Evolutionary conservation across 1,140 invertebrate species (phyloP).

Genomic region (Drosophila pseudoobscura): DNA sequence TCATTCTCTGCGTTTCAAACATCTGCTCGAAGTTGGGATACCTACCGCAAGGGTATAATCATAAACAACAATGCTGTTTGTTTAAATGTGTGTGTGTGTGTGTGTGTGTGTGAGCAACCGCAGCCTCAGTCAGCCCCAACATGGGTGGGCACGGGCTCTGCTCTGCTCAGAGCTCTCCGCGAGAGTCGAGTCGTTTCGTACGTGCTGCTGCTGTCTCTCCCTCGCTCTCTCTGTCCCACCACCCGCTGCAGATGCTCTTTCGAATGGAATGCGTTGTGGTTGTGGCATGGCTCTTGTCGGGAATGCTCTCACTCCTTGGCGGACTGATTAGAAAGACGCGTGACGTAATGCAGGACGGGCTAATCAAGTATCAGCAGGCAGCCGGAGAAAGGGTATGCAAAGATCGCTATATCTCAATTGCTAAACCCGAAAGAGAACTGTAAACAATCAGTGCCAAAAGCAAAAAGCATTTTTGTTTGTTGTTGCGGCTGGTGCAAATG

Average conservation of each 20-base stretch:
- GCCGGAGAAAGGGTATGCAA: too few species aligned
- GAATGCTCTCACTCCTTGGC: not conserved
- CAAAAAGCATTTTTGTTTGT: slow-evolving; percentile 30
- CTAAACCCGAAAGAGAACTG: slow-evolving; percentile 24
- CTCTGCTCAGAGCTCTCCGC: slow-evolving; percentile 11
- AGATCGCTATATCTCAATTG: too few species aligned
- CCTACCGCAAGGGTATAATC: not conserved
- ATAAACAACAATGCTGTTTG: slow-evolving; percentile 30
- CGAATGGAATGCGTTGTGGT: slow-evolving; percentile 13
- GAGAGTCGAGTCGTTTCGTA: slow-evolving; percentile 53
- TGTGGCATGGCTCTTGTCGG: not conserved
- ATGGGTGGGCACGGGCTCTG: slow-evolving; percentile 43
- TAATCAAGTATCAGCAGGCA: too few species aligned
- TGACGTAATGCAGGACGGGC: slow-evolving; percentile 13
- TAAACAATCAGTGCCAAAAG: slow-evolving; percentile 43
- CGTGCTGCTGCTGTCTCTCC: slow-evolving; percentile 35
- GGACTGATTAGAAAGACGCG: slow-evolving; percentile 20
- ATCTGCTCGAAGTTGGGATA: too few species aligned
- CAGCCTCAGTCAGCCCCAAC: slow-evolving; percentile 21
- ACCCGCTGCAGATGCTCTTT: slow-evolving; percentile 29
- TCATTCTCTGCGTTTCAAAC: too few species aligned
- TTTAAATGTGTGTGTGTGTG: slow-evolving; percentile 15
- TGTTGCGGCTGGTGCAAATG: slow-evolving; percentile 38
- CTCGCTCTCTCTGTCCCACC: slow-evolving; percentile 9
- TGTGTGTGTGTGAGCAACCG: slow-evolving; percentile 2